A percentile compares a stretch with the other conserved stretches of the same genome.
phyloP scores from a whole-genome alignment of 1,140 invertebrate species.

The Brachionus angularis region DNA sequence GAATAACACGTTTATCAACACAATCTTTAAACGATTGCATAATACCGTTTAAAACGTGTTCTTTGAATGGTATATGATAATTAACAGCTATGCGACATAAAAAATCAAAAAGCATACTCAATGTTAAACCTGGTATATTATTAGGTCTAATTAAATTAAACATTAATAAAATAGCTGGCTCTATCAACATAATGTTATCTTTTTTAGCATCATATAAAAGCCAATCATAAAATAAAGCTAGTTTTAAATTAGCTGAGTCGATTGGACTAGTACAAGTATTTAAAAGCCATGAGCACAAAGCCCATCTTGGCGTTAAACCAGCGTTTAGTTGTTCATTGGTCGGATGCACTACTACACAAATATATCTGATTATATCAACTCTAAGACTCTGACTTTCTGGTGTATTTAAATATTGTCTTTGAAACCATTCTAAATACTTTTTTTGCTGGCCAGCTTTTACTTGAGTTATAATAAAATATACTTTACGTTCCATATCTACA shows the following conservation, averaged over 20 bases:
- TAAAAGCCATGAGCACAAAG: slow-evolving; percentile 93
- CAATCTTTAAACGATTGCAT: slow-evolving; percentile 24
- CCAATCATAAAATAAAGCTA: slow-evolving; percentile 96
- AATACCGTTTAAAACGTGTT: slow-evolving; percentile 20
- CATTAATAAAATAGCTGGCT: slow-evolving; percentile 97
- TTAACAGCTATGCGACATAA: slow-evolving; percentile 69
- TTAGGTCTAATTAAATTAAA: slow-evolving; percentile 92
- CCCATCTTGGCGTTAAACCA: slow-evolving; percentile 97
- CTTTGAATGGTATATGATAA: not conserved
- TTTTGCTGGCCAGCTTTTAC: slow-evolving; percentile 89
- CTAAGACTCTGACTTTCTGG: slow-evolving; percentile 86
- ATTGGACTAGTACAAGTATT: slow-evolving; percentile 86
- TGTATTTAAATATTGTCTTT: slow-evolving; percentile 89
- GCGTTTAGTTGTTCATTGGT: slow-evolving; percentile 92
- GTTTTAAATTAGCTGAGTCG: slow-evolving; percentile 86
- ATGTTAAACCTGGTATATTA: slow-evolving; percentile 46
- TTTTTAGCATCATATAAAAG: slow-evolving; percentile 87
- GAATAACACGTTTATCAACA: slow-evolving; percentile 38
- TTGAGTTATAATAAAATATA: slow-evolving; percentile 80
- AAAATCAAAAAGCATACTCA: slow-evolving; percentile 84
- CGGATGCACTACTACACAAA: slow-evolving; percentile 94
- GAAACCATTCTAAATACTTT: slow-evolving; percentile 97
- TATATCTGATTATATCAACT: slow-evolving; percentile 93
- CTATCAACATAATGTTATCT: slow-evolving; percentile 88
- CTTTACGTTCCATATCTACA: slow-evolving; percentile 92